phyloP scores from a whole-genome alignment of 2,113 vertebrate species.

The Phrynosoma platyrhinos region DNA sequence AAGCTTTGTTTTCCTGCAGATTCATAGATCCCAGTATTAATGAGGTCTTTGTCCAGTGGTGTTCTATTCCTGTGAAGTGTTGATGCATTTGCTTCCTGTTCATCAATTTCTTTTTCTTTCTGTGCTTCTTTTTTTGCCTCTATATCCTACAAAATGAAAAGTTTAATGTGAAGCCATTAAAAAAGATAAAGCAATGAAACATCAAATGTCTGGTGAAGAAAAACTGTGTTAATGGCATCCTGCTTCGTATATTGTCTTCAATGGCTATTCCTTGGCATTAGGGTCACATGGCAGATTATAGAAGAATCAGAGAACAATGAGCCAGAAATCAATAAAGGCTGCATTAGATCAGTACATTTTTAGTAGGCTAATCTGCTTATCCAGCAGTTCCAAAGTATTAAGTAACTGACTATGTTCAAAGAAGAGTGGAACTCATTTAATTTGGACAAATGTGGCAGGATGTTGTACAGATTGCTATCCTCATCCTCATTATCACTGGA shows the following conservation, averaged over 20 bases:
- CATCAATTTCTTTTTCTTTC: slow-evolving; percentile 99
- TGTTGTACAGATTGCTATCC: neutral
- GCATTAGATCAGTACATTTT: neutral
- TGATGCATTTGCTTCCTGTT: slow-evolving; percentile 95
- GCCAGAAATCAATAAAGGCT: neutral
- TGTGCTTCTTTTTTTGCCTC: slow-evolving; percentile 99
- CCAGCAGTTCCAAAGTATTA: neutral
- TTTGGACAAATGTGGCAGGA: neutral
- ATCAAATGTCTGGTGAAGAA: neutral
- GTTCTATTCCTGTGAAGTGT: slow-evolving; percentile 91
- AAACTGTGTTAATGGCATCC: neutral
- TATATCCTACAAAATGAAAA: slow-evolving; percentile 85
- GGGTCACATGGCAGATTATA: neutral
- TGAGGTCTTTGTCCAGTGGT: slow-evolving; percentile 95
- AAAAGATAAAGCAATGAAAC: neutral
- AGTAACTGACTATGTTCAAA: neutral
- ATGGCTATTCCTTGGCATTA: neutral
- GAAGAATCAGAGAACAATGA: neutral
- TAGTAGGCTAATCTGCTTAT: neutral
- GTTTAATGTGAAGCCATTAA: slow-evolving; percentile 26
- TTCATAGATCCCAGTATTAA: slow-evolving; percentile 97
- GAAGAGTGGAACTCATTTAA: neutral
- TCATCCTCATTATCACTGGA: too few relatives aligned
- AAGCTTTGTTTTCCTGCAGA: slow-evolving; percentile 94
- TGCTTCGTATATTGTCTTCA: neutral